Conservation (phyloP, 2,113 vertebrate genomes). For the Chloroceryle aenea region DNA sequence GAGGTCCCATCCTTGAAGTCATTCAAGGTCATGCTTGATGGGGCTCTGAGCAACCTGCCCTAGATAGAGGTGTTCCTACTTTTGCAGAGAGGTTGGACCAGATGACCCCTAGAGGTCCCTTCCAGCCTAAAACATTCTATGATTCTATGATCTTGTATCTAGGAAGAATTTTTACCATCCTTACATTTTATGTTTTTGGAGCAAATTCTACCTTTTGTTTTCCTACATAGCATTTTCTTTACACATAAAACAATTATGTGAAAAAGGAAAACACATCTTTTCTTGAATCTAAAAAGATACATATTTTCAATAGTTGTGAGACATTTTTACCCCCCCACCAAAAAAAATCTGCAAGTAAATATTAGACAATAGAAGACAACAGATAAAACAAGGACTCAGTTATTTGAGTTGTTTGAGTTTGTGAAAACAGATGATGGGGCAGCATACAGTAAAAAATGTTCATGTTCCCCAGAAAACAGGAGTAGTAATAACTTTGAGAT, state of each 20-base stretch:
- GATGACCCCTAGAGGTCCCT: too few species aligned
- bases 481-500: slow-evolving; percentile 33
- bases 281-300: neutral
- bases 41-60: too few species aligned
- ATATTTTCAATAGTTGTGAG: neutral
- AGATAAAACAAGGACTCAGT: neutral
- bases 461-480: neutral
- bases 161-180: neutral
- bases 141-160: neutral
- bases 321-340: too few species aligned
- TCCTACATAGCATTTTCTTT: neutral
- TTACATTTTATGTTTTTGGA: neutral
- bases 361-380: neutral
- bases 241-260: neutral
- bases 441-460: neutral
- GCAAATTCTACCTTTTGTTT: neutral
- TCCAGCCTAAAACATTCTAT: too few species aligned
- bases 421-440: neutral
- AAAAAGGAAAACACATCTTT: neutral
- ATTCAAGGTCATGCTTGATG: too few species aligned
- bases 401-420: too few species aligned
- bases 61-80: too few species aligned
- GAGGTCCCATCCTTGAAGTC: too few species aligned
- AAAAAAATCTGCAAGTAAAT: neutral
- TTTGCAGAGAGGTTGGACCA: too few species aligned